A percentile compares a stretch with the other conserved stretches of the same genome.
phyloP scores from a whole-genome alignment of 2,888 invertebrate species.

The Mesorhabditis spiculigera region DNA sequence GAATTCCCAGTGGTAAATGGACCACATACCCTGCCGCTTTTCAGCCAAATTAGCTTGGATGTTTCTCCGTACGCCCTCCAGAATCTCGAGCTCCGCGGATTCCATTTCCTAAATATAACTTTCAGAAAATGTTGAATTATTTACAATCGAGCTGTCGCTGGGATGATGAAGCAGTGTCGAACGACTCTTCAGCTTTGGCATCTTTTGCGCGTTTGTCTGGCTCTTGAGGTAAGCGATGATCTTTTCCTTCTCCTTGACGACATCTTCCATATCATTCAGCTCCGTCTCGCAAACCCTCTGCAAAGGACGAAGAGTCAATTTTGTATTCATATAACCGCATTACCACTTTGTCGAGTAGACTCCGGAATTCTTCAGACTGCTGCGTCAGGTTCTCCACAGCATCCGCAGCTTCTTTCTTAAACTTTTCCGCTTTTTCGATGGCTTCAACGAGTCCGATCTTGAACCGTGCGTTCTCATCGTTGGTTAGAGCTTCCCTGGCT shows the following conservation, averaged over 20 bases:
- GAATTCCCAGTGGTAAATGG: no score
- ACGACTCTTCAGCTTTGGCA: constrained; percentile 3
- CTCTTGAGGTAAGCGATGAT: constrained; percentile 19
- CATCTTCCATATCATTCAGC: constrained; percentile 20
- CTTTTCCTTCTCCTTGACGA: constrained; percentile 31
- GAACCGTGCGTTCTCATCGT: constrained; percentile 1
- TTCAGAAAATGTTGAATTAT: not conserved
- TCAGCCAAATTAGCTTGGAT: constrained; percentile 16
- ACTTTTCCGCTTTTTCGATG: constrained; percentile 2
- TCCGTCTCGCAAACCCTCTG: constrained; percentile 21
- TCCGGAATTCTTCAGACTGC: no score
- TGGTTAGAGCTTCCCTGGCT: not conserved
- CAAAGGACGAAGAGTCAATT: not conserved
- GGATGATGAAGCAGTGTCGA: constrained; percentile 5
- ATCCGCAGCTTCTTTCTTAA: not conserved
- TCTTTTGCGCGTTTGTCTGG: constrained; percentile 1
- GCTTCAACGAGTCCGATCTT: not conserved
- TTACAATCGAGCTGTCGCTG: not conserved
- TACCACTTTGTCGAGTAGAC: no score
- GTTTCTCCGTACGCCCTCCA: constrained; percentile 17
- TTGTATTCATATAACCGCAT: no score
- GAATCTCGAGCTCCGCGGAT: constrained; percentile 7
- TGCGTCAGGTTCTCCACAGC: no score
- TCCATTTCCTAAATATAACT: not conserved
- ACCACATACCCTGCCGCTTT: constrained; percentile 13